These are phyloP conservation scores for Lycaon pictus DNA, from an alignment of 2,113 vertebrate species.

Conservation along the genomic window DNA sequence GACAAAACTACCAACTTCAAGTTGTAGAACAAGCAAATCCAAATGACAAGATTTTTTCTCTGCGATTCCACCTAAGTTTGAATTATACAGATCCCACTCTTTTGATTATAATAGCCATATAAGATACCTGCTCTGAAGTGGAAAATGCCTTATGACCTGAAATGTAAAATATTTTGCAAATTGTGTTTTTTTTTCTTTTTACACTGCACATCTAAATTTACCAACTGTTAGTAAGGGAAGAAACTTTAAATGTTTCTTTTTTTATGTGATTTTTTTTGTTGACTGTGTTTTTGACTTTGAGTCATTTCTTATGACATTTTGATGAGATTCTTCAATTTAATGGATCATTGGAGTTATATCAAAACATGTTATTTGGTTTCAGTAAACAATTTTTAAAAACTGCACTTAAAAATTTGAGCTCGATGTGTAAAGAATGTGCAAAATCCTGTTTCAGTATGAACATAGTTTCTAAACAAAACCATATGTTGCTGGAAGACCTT, in stretches of 20 bases:
- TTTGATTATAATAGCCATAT: background rate
- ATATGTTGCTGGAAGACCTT: conserved; percentile 80
- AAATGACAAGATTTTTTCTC: background rate
- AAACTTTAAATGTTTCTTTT: background rate
- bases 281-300: conserved; percentile 57
- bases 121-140: background rate
- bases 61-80: background rate
- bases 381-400: conserved; percentile 71
- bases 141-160: background rate
- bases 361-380: conserved; percentile 72
- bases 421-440: conserved; percentile 69
- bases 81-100: background rate
- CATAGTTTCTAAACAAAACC: conserved; percentile 83
- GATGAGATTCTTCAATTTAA: conserved; percentile 79
- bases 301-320: conserved; percentile 55
- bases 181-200: background rate
- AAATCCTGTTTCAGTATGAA: conserved; percentile 72
- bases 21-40: background rate
- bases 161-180: background rate
- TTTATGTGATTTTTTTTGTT: conserved; percentile 61
- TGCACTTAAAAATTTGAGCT: conserved; percentile 76
- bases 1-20: background rate
- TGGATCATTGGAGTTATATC: conserved; percentile 47
- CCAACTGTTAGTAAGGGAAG: background rate
- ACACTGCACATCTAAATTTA: background rate